phyloP scores from a whole-genome alignment of 2,113 vertebrate genomes.

The Ploceus nigricollis region DNA sequence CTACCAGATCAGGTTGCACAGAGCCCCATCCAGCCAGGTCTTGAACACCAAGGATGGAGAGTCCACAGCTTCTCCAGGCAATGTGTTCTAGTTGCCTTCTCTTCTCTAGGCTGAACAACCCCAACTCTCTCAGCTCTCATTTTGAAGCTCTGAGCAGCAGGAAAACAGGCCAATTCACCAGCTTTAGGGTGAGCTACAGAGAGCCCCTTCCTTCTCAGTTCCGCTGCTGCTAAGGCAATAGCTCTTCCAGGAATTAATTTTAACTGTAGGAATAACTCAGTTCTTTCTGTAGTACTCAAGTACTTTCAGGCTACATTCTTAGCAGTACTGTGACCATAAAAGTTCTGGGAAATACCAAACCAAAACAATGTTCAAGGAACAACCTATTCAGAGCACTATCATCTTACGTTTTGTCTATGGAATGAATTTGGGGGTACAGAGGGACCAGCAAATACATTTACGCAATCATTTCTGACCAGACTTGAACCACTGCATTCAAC shows the following conservation, averaged over 20 bases:
- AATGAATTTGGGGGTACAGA: background rate
- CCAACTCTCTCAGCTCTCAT: background rate
- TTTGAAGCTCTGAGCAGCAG: background rate
- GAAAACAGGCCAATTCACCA: background rate
- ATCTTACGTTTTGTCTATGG: background rate
- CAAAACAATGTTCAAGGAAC: background rate
- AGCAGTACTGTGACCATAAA: background rate
- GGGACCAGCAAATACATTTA: background rate
- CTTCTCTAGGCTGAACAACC: background rate
- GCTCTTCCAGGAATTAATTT: background rate
- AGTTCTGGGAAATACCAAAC: background rate
- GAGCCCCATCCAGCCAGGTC: background rate
- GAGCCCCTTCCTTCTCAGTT: background rate
- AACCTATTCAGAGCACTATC: background rate
- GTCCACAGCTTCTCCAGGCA: background rate
- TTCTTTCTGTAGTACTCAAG: background rate
- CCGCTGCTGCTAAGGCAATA: background rate
- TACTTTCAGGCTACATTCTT: background rate
- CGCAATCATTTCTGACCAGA: background rate
- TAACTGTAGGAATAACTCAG: background rate
- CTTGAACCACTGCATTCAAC: background rate
- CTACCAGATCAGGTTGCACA: background rate
- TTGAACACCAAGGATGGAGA: background rate
- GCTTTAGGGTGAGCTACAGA: background rate
- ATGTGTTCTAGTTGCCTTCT: background rate